Percentiles rank a stretch among this genome's conserved stretches.
These are phyloP conservation scores for Dryadula phaetusa DNA, from an alignment of 2,888 invertebrate species.

Conservation along the genomic window DNA sequence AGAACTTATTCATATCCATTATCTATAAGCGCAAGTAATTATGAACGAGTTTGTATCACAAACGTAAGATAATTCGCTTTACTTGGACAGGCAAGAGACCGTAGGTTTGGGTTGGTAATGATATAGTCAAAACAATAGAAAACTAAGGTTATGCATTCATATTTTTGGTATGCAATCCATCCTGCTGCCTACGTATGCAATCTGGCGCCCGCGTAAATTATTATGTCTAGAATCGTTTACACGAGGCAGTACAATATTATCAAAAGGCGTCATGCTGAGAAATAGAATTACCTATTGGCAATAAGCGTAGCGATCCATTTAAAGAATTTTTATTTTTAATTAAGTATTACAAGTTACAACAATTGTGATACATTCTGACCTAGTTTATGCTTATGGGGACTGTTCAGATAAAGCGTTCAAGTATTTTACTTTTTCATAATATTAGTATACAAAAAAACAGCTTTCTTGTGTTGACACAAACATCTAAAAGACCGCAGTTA, in stretches of 20 bases:
- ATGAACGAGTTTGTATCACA: no score
- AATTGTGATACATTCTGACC: no score
- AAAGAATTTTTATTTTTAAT: constrained; percentile 14
- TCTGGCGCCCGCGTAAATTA: constrained; percentile 41
- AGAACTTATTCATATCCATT: no score
- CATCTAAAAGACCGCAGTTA: no score
- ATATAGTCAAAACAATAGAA: neutral
- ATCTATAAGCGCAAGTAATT: no score
- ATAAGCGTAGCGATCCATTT: constrained; percentile 14
- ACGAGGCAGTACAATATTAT: constrained; percentile 33
- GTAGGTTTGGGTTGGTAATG: neutral
- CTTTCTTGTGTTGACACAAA: no score
- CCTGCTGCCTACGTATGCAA: constrained; percentile 37
- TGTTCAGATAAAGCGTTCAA: no score
- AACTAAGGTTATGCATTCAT: constrained; percentile 7
- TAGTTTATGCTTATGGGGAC: no score
- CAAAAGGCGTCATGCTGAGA: constrained; percentile 34
- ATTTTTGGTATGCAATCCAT: constrained; percentile 35
- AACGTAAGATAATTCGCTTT: neutral
- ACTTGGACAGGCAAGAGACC: neutral
- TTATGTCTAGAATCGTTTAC: constrained; percentile 41
- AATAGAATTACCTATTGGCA: constrained; percentile 31
- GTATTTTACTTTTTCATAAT: no score
- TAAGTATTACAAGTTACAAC: neutral
- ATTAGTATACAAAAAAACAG: no score